These are phyloP conservation scores for Aspidiotus destructor DNA, from an alignment of 2,888 invertebrate genomes.

Conservation along the genomic window DNA sequence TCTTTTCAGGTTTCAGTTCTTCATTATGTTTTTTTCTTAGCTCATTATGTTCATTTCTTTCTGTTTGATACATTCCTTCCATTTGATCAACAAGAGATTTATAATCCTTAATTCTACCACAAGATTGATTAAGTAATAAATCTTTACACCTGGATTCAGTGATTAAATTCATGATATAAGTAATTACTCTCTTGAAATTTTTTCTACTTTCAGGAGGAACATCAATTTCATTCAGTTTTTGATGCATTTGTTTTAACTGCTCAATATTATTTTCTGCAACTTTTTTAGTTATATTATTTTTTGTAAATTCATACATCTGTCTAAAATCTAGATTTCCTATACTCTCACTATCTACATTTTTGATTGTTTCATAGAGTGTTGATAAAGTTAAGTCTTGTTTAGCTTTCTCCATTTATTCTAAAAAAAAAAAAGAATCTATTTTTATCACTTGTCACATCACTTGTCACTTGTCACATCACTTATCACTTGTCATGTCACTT, in stretches of 20 bases:
- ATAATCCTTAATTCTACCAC: constrained; percentile 11
- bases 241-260: constrained; percentile 10
- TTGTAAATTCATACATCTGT: constrained; percentile 12
- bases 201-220: constrained; percentile 13
- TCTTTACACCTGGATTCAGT: constrained; percentile 13
- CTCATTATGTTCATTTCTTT: constrained; percentile 13
- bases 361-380: constrained; percentile 14
- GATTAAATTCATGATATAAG: constrained; percentile 11
- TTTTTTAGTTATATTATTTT: constrained; percentile 11
- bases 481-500: too few relatives aligned
- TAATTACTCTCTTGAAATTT: constrained; percentile 10
- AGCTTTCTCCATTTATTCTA: constrained; percentile 4
- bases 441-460: too few relatives aligned
- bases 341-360: constrained; percentile 7
- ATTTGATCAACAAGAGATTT: constrained; percentile 15
- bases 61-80: constrained; percentile 13
- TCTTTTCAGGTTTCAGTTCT: constrained; percentile 14
- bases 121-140: constrained; percentile 16
- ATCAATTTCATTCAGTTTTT: constrained; percentile 8
- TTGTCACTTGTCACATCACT: too few relatives aligned
- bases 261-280: constrained; percentile 15
- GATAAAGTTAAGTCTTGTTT: constrained; percentile 10
- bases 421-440: constrained; percentile 9
- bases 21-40: constrained; percentile 16
- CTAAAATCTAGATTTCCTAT: constrained; percentile 11